Evolutionary conservation across 2,888 invertebrate genomes (phyloP).

Genomic region (Apotomis betuletana): DNA sequence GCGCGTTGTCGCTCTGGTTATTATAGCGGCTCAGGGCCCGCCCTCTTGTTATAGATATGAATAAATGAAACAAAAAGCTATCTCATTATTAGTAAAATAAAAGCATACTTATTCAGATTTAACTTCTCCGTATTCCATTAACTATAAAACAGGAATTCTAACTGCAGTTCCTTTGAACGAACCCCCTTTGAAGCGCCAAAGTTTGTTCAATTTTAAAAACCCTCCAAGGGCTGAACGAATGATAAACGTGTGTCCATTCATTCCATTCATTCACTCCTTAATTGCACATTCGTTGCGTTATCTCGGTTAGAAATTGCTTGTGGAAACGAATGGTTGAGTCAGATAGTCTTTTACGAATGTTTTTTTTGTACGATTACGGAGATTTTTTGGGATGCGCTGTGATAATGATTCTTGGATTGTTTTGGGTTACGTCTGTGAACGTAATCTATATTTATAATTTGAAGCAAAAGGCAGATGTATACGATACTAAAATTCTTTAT

Average conservation of each 20-base stretch:
- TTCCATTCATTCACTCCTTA: conserved; percentile 55
- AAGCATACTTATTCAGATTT: neutral
- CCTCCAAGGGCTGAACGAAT: conserved; percentile 33
- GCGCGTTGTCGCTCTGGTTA: too few relatives aligned
- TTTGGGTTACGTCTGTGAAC: neutral
- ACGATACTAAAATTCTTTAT: too few relatives aligned
- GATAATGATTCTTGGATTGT: conserved; percentile 8
- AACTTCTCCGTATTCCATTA: neutral
- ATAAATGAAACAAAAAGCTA: too few relatives aligned
- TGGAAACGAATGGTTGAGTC: conserved; percentile 57
- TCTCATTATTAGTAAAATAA: too few relatives aligned
- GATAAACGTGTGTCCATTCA: conserved; percentile 39
- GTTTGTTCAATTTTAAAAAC: conserved; percentile 27
- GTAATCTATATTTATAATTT: too few relatives aligned
- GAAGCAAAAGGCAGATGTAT: too few relatives aligned
- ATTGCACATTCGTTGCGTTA: conserved; percentile 58
- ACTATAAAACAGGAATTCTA: neutral
- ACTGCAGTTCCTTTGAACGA: conserved; percentile 12
- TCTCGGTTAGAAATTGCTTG: conserved; percentile 49
- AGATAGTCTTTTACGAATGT: conserved; percentile 54
- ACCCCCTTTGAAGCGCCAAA: conserved; percentile 7
- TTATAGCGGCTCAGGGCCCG: too few relatives aligned
- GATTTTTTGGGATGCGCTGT: conserved; percentile 2
- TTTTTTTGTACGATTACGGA: conserved; percentile 44
- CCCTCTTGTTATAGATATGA: too few relatives aligned